Base-by-base conservation (phyloP, 1,140 invertebrate species). In the Goniozus legneri region DNA sequence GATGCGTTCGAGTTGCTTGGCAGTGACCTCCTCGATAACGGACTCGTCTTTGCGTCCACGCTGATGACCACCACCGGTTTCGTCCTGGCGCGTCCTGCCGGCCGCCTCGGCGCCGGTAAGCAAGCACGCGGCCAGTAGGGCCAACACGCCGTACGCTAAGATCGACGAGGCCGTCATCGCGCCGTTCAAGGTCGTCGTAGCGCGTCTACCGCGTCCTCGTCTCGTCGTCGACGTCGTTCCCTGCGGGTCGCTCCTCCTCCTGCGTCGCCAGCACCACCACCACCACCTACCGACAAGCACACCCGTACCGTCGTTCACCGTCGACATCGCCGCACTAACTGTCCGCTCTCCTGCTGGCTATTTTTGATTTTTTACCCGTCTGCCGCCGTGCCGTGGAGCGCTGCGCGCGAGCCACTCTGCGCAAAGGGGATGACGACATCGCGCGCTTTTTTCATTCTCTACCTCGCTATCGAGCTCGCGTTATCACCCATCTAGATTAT, bases 21-120 rank as follows among this genome's bases (percentile, higher is more conserved):
- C 84, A 73, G 87, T 89, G 74, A 93, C 89, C 77, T 94, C 91
- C 79, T 93, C 90, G 77, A 93, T 93, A 61, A 91, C 84, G 67
- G 89, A 82, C 60, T 89, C 87, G 56, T 81, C 74, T 48, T 74
- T 71, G 37, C 62, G 62, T 73, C 55, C 67, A n/a, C n/a, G n/a
- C n/a, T n/a, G n/a, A 10, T 44, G 14, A n/a, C 24, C 37, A 20
- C 38, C 34, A 27, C 21, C 57, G 64, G 59, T 64, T 61, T 58
- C 56, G 20, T 58, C 57, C 40, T 58, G 40, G 36, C 38, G 54
- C 48, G 56, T 35, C 47, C 37, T 65, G 3, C 51, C 27, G 7
- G 40, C 36, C 36, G 64, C 58, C 44, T 54, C 52, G n/a, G 47
- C 58, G 43, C 36, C 43, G 21, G 52, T 55, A n/a, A 55, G 18